Conservation (phyloP, 2,888 invertebrate genomes). For the Myopa testacea region DNA sequence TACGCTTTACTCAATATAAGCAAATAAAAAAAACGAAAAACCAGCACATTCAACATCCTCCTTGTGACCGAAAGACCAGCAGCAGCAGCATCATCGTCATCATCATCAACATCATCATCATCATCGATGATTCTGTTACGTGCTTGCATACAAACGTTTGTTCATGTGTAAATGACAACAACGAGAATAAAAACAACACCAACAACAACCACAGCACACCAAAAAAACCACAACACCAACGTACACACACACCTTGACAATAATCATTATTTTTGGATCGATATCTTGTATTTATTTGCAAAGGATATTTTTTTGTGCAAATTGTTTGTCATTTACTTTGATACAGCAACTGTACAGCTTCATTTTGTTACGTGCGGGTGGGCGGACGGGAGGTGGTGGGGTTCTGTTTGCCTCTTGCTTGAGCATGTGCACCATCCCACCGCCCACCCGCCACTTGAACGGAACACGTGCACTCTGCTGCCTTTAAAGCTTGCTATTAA, state of each 20-base stretch:
- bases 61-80: constrained; percentile 3
- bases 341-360: background rate
- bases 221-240: constrained; percentile 35
- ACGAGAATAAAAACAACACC: constrained; percentile 9
- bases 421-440: too few relatives aligned
- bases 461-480: too few relatives aligned
- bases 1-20: background rate
- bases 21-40: background rate
- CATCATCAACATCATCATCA: background rate
- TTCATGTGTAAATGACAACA: too few relatives aligned
- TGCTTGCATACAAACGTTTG: too few relatives aligned
- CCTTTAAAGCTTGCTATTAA: too few relatives aligned
- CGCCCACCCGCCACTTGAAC: too few relatives aligned
- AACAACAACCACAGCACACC: constrained; percentile 19
- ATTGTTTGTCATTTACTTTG: background rate
- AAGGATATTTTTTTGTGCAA: constrained; percentile 40
- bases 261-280: constrained; percentile 50
- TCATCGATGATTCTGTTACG: too few relatives aligned
- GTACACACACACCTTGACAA: constrained; percentile 24
- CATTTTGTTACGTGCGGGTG: constrained; percentile 9
- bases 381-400: too few relatives aligned
- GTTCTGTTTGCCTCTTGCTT: too few relatives aligned
- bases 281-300: constrained; percentile 51
- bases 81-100: background rate
- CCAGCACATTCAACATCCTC: constrained; percentile 9